Evolutionary conservation across 2,113 vertebrate genomes (phyloP).

Genomic region (Microcebus ravelobensis): DNA sequence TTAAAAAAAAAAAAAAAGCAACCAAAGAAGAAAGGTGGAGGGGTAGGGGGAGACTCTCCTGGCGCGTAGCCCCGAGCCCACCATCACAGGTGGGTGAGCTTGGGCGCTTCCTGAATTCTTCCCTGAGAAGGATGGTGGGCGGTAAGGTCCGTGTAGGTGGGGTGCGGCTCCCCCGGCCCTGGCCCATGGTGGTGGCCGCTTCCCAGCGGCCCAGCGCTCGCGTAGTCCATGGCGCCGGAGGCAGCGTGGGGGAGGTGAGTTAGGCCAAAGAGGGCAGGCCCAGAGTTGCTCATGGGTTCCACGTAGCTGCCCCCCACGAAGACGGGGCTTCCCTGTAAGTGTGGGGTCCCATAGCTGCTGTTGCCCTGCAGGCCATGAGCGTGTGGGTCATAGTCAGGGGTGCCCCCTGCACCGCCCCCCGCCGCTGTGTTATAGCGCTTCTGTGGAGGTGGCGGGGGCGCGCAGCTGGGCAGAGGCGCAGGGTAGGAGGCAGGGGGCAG

Average conservation of each 20-base stretch:
- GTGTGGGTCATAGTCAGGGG: conserved; percentile 95
- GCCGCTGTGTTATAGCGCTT: conserved; percentile 94
- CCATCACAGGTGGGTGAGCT: conserved; percentile 98
- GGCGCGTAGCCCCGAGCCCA: conserved; percentile 82
- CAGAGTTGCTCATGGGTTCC: conserved; percentile 94
- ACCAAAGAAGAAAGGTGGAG: background rate
- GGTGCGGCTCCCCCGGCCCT: conserved; percentile 94
- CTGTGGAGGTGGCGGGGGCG: conserved; percentile 94
- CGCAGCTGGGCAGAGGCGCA: conserved; percentile 92
- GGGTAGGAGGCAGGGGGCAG: conserved; percentile 94
- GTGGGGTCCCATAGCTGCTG: conserved; percentile 93
- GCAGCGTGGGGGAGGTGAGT: conserved; percentile 95
- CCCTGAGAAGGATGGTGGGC: conserved; percentile 99
- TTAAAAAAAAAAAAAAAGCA: conserved; percentile 81
- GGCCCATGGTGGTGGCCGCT: conserved; percentile 96
- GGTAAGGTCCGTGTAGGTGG: conserved; percentile 98
- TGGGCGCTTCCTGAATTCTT: conserved; percentile 99
- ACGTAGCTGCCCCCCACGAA: conserved; percentile 97
- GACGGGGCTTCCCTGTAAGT: conserved; percentile 97
- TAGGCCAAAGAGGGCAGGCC: conserved; percentile 95
- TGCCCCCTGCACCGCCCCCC: conserved; percentile 91
- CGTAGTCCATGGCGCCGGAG: conserved; percentile 95
- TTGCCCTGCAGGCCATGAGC: conserved; percentile 95
- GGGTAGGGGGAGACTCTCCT: conserved; percentile 76
- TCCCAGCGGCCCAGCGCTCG: conserved; percentile 93